Evolutionary conservation across 2,888 invertebrate species (phyloP).

Genomic region (Euzetes globulus): DNA sequence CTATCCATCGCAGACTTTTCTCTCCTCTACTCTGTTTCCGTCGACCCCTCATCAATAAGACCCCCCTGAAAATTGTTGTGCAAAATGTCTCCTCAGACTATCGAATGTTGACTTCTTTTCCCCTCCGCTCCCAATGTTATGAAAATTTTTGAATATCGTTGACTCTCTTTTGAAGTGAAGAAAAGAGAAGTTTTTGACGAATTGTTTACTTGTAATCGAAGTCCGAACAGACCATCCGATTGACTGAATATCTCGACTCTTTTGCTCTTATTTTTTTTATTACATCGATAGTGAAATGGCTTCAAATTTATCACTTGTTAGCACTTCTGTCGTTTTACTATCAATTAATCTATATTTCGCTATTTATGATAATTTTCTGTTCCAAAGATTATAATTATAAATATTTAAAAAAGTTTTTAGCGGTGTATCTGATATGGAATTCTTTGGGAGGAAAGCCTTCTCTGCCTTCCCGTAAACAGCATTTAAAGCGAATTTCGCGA

Average conservation of each 20-base stretch:
- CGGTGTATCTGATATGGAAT: neutral
- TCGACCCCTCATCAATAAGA: conserved; percentile 20
- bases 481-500: neutral
- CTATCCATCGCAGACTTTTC: conserved; percentile 9
- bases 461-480: neutral
- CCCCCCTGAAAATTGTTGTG: neutral
- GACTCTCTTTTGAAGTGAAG: neutral
- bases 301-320: neutral
- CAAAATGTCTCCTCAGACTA: neutral
- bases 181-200: neutral
- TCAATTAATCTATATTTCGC: neutral
- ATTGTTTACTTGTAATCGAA: conserved; percentile 13
- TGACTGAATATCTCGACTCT: neutral
- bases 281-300: neutral
- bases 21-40: conserved; percentile 13
- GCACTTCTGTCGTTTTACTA: neutral
- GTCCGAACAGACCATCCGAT: neutral
- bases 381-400: neutral
- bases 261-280: neutral
- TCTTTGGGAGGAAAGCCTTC: neutral
- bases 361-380: neutral
- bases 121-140: neutral
- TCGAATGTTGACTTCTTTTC: neutral
- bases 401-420: neutral
- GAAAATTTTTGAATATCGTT: neutral